A percentile compares a stretch with the other conserved stretches of the same genome.
Conservation (phyloP, 2,113 vertebrate genomes). For the Embiotoca jacksoni region DNA sequence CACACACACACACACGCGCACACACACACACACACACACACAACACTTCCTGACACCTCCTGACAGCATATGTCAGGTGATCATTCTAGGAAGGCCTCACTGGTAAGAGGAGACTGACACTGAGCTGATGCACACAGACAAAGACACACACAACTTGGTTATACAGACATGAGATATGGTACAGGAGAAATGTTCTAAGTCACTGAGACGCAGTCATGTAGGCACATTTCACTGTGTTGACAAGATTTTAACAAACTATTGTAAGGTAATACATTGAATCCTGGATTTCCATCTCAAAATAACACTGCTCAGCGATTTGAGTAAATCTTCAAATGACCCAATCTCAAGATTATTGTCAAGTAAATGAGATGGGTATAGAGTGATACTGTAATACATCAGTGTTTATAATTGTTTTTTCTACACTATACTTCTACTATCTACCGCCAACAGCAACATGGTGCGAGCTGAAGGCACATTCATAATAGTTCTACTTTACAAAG, state of each 20-base stretch:
- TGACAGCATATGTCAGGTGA: slow-evolving; percentile 58
- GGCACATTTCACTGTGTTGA: slow-evolving; percentile 5
- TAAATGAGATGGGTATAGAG: too few species aligned
- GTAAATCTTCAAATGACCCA: slow-evolving; percentile 5
- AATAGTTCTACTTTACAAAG: too few species aligned
- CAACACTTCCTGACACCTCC: slow-evolving; percentile 23
- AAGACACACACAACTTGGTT: slow-evolving; percentile 5
- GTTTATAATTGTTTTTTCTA: neutral
- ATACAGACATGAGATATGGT: slow-evolving; percentile 1
- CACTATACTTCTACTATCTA: neutral
- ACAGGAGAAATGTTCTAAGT: neutral
- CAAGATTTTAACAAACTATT: slow-evolving; percentile 9
- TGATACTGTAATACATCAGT: too few species aligned
- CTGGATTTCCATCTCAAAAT: slow-evolving; percentile 2
- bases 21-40: slow-evolving; percentile 1
- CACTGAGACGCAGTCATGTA: neutral
- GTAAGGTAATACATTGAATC: slow-evolving; percentile 4
- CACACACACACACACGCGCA: neutral
- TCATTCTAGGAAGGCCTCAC: slow-evolving; percentile 32
- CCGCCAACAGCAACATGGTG: too few species aligned
- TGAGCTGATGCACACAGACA: slow-evolving; percentile 22
- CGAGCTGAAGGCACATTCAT: too few species aligned
- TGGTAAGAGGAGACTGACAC: slow-evolving; percentile 33
- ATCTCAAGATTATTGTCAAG: neutral
- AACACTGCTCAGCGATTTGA: neutral